Evolutionary conservation across 2,888 invertebrate genomes (phyloP).

Genomic region (Synanthedon vespiformis): DNA sequence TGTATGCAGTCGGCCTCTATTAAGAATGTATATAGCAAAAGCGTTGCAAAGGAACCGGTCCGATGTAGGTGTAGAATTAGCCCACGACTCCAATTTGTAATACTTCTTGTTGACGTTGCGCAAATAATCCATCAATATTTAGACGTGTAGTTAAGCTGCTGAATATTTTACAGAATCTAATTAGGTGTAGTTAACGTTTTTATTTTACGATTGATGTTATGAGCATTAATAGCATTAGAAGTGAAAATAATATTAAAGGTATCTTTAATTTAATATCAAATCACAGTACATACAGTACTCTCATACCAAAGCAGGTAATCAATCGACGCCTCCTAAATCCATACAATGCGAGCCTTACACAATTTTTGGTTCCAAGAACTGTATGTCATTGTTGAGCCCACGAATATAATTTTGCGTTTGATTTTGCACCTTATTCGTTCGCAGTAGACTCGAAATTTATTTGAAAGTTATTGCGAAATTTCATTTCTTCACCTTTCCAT

Average conservation of each 20-base stretch:
- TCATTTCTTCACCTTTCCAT: too few relatives aligned
- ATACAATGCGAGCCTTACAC: conserved; percentile 21
- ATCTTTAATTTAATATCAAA: too few relatives aligned
- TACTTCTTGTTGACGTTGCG: not conserved
- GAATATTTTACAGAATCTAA: too few relatives aligned
- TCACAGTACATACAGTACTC: too few relatives aligned
- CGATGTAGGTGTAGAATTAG: not conserved
- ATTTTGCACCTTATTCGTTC: conserved; percentile 6
- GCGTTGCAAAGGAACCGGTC: conserved; percentile 35
- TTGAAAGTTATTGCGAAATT: not conserved
- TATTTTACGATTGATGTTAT: too few relatives aligned
- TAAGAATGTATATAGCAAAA: conserved; percentile 17
- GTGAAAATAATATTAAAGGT: too few relatives aligned
- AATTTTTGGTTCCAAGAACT: conserved; percentile 14
- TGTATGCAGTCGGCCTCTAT: conserved; percentile 26
- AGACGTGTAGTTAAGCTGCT: not conserved
- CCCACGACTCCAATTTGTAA: not conserved
- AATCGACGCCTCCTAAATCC: conserved; percentile 12
- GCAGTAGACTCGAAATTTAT: not conserved
- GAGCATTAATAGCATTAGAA: too few relatives aligned
- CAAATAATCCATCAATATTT: not conserved
- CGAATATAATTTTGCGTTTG: conserved; percentile 3
- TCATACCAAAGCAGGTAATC: too few relatives aligned
- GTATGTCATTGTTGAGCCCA: conserved; percentile 22
- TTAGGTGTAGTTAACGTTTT: not conserved